Evolutionary conservation across 2,888 invertebrate species (phyloP).

Genomic region (Hypolimnas misippus): DNA sequence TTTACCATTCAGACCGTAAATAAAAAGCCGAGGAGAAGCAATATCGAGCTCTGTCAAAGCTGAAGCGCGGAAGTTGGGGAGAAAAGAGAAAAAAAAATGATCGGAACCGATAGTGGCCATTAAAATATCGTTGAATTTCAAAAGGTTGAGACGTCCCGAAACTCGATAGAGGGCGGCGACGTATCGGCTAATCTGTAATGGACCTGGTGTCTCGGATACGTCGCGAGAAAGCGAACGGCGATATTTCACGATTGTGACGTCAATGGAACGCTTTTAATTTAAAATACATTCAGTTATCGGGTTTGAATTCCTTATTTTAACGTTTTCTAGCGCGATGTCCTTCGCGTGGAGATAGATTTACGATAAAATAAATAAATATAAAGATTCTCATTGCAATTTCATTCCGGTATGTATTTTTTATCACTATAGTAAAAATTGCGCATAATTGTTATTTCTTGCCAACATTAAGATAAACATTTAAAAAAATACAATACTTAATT

Average conservation of each 20-base stretch:
- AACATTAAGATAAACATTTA: no score
- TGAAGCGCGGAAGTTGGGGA: conserved; percentile 49
- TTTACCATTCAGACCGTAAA: conserved; percentile 62
- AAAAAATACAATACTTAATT: no score
- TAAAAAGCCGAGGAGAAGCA: conserved; percentile 66
- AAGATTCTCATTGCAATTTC: not conserved
- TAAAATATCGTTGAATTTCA: conserved; percentile 82
- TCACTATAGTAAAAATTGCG: not conserved
- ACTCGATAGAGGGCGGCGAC: conserved; percentile 28
- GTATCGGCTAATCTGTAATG: conserved; percentile 33
- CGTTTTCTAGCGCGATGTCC: not conserved
- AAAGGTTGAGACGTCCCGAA: conserved; percentile 46
- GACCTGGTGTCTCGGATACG: conserved; percentile 33
- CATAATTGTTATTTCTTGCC: no score
- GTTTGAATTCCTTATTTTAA: not conserved
- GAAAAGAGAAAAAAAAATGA: conserved; percentile 57
- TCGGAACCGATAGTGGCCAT: conserved; percentile 78
- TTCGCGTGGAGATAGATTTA: not conserved
- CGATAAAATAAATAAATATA: not conserved
- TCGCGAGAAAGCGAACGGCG: conserved; percentile 11
- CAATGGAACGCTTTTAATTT: conserved; percentile 29
- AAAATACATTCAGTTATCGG: conserved; percentile 23
- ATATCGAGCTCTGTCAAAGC: conserved; percentile 65
- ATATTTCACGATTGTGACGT: conserved; percentile 34
- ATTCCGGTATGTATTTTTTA: not conserved